Conservation (phyloP, 2,113 vertebrate genomes). For the Cyprinodon brontotheroides region DNA sequence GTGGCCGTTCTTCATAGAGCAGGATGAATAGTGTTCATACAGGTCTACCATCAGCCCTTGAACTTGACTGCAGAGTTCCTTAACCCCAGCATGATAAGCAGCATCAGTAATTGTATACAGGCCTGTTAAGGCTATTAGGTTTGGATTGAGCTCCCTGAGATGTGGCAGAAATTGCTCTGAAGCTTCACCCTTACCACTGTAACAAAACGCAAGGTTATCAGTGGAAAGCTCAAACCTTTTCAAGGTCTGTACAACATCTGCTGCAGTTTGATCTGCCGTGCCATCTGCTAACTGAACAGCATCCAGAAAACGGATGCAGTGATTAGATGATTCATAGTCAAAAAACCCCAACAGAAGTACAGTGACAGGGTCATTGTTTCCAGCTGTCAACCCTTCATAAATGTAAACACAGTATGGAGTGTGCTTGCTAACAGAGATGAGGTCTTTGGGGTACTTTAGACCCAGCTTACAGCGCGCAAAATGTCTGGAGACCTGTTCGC, state of each 20-base stretch:
- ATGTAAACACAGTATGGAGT: conserved; percentile 77
- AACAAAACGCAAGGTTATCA: conserved; percentile 67
- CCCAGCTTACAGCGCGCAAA: conserved; percentile 61
- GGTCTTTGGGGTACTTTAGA: conserved; percentile 61
- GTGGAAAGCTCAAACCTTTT: conserved; percentile 67
- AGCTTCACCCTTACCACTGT: conserved; percentile 27
- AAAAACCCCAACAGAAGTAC: conserved; percentile 77
- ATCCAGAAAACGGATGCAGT: conserved; percentile 72
- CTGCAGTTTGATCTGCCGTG: conserved; percentile 28
- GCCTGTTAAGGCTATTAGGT: conserved; percentile 54
- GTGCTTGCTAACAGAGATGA: conserved; percentile 55
- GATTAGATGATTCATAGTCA: conserved; percentile 52
- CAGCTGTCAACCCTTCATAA: conserved; percentile 60
- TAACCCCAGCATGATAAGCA: conserved; percentile 63
- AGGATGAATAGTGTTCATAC: conserved; percentile 55
- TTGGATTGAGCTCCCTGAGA: conserved; percentile 71
- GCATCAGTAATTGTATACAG: conserved; percentile 66
- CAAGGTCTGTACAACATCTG: conserved; percentile 53
- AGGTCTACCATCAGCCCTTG: conserved; percentile 68
- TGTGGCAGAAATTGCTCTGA: conserved; percentile 55
- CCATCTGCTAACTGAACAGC: conserved; percentile 47
- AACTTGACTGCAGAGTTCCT: conserved; percentile 52
- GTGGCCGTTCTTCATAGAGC: conserved; percentile 46
- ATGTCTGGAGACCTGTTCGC: conserved; percentile 22
- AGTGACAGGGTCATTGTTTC: conserved; percentile 29